Conservation (phyloP, 2,113 vertebrate genomes). For the Amazona vittata region DNA sequence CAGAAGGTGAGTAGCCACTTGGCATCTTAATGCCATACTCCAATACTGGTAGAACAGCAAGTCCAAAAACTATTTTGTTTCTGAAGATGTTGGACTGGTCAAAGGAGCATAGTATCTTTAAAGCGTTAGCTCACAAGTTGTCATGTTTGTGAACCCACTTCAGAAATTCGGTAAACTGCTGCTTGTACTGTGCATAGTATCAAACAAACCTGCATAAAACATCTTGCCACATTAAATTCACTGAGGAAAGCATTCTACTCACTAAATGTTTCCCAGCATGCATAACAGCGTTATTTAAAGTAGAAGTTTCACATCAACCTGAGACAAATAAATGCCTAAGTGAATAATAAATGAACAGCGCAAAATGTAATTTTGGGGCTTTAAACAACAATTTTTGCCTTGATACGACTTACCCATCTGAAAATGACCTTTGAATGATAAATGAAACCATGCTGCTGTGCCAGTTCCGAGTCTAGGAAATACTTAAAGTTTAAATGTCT, state of each 20-base stretch:
- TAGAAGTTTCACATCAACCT: neutral
- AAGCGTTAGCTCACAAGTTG: neutral
- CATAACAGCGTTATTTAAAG: neutral
- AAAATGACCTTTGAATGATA: neutral
- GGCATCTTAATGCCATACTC: neutral
- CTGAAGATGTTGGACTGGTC: neutral
- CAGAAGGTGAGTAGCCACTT: constrained; percentile 74
- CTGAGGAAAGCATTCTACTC: neutral
- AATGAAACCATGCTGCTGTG: neutral
- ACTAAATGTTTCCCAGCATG: neutral
- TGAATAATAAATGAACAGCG: neutral
- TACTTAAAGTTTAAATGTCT: neutral
- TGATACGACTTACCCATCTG: neutral
- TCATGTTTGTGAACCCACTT: neutral
- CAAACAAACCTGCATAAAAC: neutral
- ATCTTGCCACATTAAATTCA: neutral
- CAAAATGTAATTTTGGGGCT: neutral
- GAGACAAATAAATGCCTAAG: neutral
- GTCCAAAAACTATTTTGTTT: neutral
- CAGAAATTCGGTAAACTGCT: neutral
- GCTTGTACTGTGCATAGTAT: neutral
- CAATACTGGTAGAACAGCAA: neutral
- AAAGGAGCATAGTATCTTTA: neutral
- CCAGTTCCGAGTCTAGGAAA: neutral
- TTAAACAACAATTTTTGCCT: neutral